Evolutionary conservation across 2,113 vertebrate genomes (phyloP), one percentile per base, ranked within the genome.

Genomic region (Hepsetus odoe): DNA sequence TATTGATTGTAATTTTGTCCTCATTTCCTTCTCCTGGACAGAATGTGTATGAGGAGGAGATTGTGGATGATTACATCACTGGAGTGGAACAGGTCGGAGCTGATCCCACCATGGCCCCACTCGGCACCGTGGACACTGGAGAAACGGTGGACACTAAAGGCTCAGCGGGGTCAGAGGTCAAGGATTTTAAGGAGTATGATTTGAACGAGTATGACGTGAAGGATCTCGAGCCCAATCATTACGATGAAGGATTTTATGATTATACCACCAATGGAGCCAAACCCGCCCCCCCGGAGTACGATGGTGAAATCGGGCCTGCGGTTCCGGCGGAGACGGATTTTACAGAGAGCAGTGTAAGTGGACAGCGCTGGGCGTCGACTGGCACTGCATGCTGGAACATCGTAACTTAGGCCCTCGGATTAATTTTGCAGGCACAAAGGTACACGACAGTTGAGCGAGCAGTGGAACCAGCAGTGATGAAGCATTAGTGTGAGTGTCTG

Each of bases 1-100:
- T 18, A 12, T 2, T 20, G 12, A 14, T 20, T 20, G 44, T 49
- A 16, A 5, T 22, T 51, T 33, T 58, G 32, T 10, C 26, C 14
- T n/a, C 44, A 16, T 46, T 16, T 20, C 0, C 6, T n/a, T 14
- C 22, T 59, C 13, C 22, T 42, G 26, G 20, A 1, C 71, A 83
- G 80, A 94, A 81, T 87, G 91, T 87, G 67, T 93, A 91, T 86
- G 95, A 96, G 84, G 95, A 93, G 85, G 93, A 94, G 77, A 95
- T 96, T 85, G 93, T 94, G 86, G 96, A 98, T 87, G 97, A 98
- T 92, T 98, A 98, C 93, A 80, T 97, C 93, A 96, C 96, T 69
- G 96, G 95, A 85, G 94, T 94, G 91, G 96, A 98, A 87, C 92
- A 98, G 86, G 93, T 93, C 80, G 95, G 95, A 58, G 90, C 87